Evolutionary conservation across 2,888 invertebrate species (phyloP).

Genomic region (Drepana falcataria): DNA sequence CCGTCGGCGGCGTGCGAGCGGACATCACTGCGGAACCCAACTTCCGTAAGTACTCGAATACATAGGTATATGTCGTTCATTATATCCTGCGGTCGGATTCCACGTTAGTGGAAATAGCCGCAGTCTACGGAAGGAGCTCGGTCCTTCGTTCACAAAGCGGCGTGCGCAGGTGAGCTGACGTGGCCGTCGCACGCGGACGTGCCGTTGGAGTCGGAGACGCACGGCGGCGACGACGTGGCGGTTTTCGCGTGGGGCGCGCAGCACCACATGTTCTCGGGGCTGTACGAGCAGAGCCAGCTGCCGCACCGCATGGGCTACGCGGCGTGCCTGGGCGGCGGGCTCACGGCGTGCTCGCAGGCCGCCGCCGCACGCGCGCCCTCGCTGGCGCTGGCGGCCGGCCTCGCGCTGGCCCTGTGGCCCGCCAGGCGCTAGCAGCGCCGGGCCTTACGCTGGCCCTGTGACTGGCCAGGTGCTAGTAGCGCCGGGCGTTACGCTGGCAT

Average conservation of each 20-base stretch:
- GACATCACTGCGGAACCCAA: conserved; percentile 50
- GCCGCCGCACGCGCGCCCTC: conserved; percentile 5
- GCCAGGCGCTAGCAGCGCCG: background rate
- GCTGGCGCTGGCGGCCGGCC: no score
- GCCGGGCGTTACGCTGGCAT: no score
- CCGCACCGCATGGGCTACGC: conserved; percentile 87
- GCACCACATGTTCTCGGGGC: conserved; percentile 86
- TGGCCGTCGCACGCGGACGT: conserved; percentile 66
- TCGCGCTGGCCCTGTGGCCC: background rate
- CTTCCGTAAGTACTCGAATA: conserved; percentile 34
- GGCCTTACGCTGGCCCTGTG: background rate
- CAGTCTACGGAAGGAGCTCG: no score
- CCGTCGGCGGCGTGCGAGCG: conserved; percentile 73
- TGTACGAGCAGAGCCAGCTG: conserved; percentile 87
- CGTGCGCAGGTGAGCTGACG: conserved; percentile 17
- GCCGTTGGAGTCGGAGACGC: conserved; percentile 81
- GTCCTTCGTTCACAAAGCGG: no score
- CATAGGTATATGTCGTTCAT: background rate
- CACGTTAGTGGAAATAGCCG: no score
- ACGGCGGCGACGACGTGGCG: conserved; percentile 88
- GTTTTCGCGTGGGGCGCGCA: conserved; percentile 85
- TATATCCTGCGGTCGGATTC: no score
- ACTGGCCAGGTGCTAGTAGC: no score
- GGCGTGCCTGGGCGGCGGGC: conserved; percentile 82
- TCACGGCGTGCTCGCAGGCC: conserved; percentile 38